Conservation (phyloP, 2,113 vertebrate genomes). For the Bos javanicus region DNA sequence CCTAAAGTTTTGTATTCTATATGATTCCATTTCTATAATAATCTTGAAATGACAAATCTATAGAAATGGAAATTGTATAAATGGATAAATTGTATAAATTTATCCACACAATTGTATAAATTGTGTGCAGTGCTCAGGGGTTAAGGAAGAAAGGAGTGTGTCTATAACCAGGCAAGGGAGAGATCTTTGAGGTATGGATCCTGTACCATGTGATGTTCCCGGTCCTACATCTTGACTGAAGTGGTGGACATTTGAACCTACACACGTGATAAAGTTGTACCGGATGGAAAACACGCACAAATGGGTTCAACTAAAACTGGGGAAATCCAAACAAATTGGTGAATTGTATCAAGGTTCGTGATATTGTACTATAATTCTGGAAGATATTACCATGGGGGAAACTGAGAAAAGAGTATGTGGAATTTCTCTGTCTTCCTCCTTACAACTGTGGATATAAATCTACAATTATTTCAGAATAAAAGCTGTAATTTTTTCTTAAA, state of each 20-base stretch:
- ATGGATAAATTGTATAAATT: not conserved
- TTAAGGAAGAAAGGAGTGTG: not conserved
- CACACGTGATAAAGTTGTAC: not conserved
- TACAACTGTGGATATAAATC: not conserved
- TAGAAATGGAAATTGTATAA: not conserved
- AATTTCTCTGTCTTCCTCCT: not conserved
- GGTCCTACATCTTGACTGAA: not conserved
- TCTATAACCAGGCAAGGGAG: not conserved
- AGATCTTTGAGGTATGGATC: not conserved
- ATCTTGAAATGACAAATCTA: not conserved
- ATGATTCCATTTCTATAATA: not conserved
- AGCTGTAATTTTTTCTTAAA: not conserved
- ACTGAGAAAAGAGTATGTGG: not conserved
- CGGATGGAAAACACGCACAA: not conserved
- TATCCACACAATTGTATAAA: no score
- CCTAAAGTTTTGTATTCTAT: not conserved
- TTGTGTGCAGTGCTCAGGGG: not conserved
- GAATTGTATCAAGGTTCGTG: not conserved
- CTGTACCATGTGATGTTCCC: not conserved
- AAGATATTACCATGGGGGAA: not conserved
- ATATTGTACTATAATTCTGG: not conserved
- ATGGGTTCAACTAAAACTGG: not conserved
- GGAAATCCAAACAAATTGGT: not conserved
- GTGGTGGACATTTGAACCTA: no score
- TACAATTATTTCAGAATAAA: not conserved